Evolutionary conservation across 1,140 invertebrate species (phyloP), one percentile per base, ranked within the genome.

Genomic region (Vanessa tameamea): DNA sequence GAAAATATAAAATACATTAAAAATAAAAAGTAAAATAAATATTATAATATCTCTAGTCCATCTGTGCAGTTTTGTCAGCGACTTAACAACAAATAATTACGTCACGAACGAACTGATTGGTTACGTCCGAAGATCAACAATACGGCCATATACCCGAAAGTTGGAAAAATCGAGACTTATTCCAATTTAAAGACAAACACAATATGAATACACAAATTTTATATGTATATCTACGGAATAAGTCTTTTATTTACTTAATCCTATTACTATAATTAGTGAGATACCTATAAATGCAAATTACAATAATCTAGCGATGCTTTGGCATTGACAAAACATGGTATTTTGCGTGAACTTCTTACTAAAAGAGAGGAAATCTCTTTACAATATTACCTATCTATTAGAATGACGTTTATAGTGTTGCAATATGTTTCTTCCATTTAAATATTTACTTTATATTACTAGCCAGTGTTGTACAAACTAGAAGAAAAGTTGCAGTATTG

Each of bases 281-380:
- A 91, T 92, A 91, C 82, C 85, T 88, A 93, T 93, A 93, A 93
- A 93, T 93, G 93, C 93, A 93, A 87, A 91, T 88, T 91, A 92
- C 87, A 83, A 93, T 93, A 92, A 92, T 89, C 93, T 93, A 93
- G 90, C 92, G 87, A 92, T 93, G 92, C 92, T 93, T 93, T 93
- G 92, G 93, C 93, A 91, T 93, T 88, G 88, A 91, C 89, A 91
- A 92, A 92, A 91, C 90, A 91, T 90, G 88, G 90, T 91, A 90
- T 83, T 82, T 86, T 85, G 80, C 78, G 77, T 77, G 69, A 63
- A 74, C 47, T 64, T 67, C 48, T 75, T 72, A 68, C 53, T 69
- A 23, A 23, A 57, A 57, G 53, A 57, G 53, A 57, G 53, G 53
- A 23, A 6, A 23, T 57, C 53, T 57, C 53, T 57, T 57, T 57